Evolutionary conservation across 1,140 invertebrate species (phyloP).

Genomic region (Pomacea maculata): DNA sequence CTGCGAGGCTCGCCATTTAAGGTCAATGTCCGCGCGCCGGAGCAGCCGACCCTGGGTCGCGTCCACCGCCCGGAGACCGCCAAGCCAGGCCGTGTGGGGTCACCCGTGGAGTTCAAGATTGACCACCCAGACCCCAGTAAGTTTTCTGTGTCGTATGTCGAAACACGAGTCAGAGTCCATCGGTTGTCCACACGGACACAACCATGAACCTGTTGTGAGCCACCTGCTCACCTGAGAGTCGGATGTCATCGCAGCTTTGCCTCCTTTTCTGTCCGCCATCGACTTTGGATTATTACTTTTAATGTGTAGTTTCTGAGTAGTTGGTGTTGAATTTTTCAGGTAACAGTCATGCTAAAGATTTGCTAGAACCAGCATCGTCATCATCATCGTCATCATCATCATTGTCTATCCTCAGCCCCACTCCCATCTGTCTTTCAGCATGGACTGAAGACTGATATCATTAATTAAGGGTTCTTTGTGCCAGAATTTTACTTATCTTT

Average conservation of each 20-base stretch:
- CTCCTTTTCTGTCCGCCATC: neutral
- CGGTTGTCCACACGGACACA: no score
- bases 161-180: no score
- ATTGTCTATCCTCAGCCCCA: no score
- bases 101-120: conserved; percentile 94
- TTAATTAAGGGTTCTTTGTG: neutral
- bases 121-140: conserved; percentile 90
- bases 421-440: no score
- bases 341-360: no score
- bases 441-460: no score
- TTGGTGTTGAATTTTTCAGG: neutral
- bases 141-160: neutral
- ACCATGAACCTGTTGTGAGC: no score
- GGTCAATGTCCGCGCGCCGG: conserved; percentile 79
- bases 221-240: no score
- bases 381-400: no score
- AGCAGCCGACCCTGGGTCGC: conserved; percentile 77
- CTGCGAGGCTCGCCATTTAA: conserved; percentile 71
- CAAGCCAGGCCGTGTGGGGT: conserved; percentile 88
- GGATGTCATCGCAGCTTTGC: neutral
- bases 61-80: conserved; percentile 82
- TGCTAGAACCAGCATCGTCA: no score
- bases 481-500: neutral
- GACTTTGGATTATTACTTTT: neutral
- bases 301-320: neutral